phyloP scores from a whole-genome alignment of 2,888 invertebrate genomes.

The Himalopsyche japonica region DNA sequence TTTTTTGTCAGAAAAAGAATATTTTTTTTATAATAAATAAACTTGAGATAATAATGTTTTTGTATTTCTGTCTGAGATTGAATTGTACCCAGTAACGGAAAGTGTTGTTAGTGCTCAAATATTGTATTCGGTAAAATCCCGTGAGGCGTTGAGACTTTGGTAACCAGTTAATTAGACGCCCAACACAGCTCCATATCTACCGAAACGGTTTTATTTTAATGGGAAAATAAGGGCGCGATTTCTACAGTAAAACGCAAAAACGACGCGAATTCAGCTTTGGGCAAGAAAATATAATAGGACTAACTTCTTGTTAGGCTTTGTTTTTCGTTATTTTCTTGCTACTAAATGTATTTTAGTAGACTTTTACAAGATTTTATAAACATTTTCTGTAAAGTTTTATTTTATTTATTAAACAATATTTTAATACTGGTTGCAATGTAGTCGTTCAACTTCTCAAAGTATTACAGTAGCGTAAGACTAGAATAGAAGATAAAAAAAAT shows the following conservation, averaged over 20 bases:
- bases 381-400: neutral
- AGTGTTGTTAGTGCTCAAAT: neutral
- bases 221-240: neutral
- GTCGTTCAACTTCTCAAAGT: too few relatives aligned
- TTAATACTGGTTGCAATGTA: too few relatives aligned
- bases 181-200: neutral
- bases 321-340: neutral
- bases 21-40: too few relatives aligned
- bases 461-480: too few relatives aligned
- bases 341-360: neutral
- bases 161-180: slow-evolving; percentile 28
- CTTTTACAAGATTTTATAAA: neutral
- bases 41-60: neutral
- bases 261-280: neutral
- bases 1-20: too few relatives aligned
- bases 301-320: neutral
- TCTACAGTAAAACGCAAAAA: neutral
- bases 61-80: neutral
- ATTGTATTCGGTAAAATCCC: slow-evolving; percentile 18
- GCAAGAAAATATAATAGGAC: neutral
- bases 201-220: slow-evolving; percentile 3
- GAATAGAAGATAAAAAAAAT: too few relatives aligned
- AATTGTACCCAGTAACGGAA: neutral
- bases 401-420: neutral
- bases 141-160: neutral